Base-by-base conservation (phyloP, 2,797 vertebrate species). In the Fringilla coelebs region DNA sequence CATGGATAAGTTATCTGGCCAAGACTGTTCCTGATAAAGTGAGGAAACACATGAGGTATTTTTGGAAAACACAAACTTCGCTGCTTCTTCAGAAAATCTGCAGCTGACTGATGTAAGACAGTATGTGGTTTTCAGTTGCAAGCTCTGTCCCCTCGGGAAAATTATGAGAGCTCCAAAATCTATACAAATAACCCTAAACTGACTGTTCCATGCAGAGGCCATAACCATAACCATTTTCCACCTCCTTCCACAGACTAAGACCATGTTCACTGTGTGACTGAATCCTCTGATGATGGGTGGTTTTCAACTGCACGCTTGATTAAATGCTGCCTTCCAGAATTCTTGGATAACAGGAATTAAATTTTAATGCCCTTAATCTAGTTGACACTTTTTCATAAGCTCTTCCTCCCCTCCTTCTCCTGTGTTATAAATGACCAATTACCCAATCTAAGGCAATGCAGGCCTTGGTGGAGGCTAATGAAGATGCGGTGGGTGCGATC, bases 381-480 rank as follows among this genome's bases (percentile, higher is more conserved):
- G 63, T 36, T 92, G 90, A 96, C 90, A 90, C 74, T 94, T 95
- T 77, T 77, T 94, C 91, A 92, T 86, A 91, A 96, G 55, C 75
- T 81, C 55, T 90, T 88, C 67, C 29, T 34, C 70, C 46, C 51
- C 48, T 84, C 78, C 46, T 89, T 89, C 77, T 89, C 71, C 88
- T 84, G 54, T 61, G 68, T 96, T 95, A 96, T 95, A 97, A 98
- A 98, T 93, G 90, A 96, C 97, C 57, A 31, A 96, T 97, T 94
- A 96, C 85, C 96, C 93, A 96, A 97, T 97, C 89, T 95, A 95
- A 97, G 86, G 72, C 92, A 96, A 97, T 93, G 88, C 80, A 94
- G 88, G 45, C 70, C 94, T 94, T 92, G 93, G 96, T 88, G 9
- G 1, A 95, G 76, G 85, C 86, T 97, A 97, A 97, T 97, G 96